A percentile compares a stretch with the other conserved stretches of the same genome.
phyloP scores from a whole-genome alignment of 2,797 vertebrate genomes.

The Sebastes umbrosus region DNA sequence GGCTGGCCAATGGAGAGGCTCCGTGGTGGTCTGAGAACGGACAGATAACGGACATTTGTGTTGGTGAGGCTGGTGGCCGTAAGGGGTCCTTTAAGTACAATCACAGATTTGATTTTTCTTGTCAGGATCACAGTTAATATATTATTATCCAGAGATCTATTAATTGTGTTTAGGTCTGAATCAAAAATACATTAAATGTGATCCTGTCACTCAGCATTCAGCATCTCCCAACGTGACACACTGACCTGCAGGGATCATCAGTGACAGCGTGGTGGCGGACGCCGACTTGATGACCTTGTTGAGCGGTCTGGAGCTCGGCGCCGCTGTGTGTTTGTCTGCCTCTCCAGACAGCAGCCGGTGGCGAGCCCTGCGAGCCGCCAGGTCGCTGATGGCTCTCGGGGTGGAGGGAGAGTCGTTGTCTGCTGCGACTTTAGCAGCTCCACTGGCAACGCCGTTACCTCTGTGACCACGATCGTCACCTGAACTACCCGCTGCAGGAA shows the following conservation, averaged over 20 bases:
- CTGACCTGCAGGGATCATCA: slow-evolving; percentile 96
- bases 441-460: slow-evolving; percentile 48
- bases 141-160: neutral
- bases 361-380: slow-evolving; percentile 93
- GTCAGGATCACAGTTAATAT: neutral
- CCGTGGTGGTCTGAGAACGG: slow-evolving; percentile 88
- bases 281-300: slow-evolving; percentile 99
- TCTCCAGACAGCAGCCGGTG: slow-evolving; percentile 95
- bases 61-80: neutral
- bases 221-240: neutral
- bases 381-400: slow-evolving; percentile 94
- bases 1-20: slow-evolving; percentile 95
- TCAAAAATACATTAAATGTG: neutral
- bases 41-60: neutral
- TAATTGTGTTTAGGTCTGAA: neutral
- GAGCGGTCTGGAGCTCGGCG: slow-evolving; percentile 85
- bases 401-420: slow-evolving; percentile 79
- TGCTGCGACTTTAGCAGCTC: slow-evolving; percentile 28
- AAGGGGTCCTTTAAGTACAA: neutral
- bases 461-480: slow-evolving; percentile 75
- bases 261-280: slow-evolving; percentile 93
- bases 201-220: neutral
- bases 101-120: neutral
- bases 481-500: slow-evolving; percentile 82
- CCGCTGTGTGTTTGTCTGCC: slow-evolving; percentile 84